Percentiles rank a stretch among this genome's conserved stretches.
Evolutionary conservation across 2,113 vertebrate genomes (phyloP).

Genomic region (Arenaria interpres): DNA sequence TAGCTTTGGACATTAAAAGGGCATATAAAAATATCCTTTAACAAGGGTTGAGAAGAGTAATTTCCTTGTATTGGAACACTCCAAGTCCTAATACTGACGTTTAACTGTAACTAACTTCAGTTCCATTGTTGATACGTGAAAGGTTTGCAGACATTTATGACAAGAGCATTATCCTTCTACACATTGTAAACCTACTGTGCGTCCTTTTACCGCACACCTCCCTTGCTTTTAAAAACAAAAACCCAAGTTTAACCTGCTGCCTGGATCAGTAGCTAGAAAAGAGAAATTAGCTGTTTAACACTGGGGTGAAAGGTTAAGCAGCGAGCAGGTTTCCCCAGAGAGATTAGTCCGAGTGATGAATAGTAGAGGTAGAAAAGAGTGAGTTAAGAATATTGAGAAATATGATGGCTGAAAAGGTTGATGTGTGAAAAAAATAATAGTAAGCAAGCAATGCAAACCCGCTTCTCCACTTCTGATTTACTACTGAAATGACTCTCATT

Average conservation of each 20-base stretch:
- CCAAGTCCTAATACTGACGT: neutral
- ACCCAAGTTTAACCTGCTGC: neutral
- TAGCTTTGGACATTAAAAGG: neutral
- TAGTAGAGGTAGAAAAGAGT: neutral
- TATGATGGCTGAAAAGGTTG: neutral
- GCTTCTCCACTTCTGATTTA: neutral
- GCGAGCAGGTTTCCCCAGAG: slow-evolving; percentile 66
- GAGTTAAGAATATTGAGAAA: neutral
- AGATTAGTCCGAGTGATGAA: slow-evolving; percentile 70
- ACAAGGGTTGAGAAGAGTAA: neutral
- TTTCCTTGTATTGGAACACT: neutral
- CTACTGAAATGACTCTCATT: neutral
- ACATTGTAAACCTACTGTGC: neutral
- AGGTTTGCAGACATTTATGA: neutral
- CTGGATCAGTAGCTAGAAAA: slow-evolving; percentile 71
- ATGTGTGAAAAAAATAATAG: neutral
- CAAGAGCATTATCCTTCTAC: neutral
- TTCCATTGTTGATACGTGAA: neutral
- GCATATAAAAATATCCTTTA: neutral
- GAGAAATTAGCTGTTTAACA: slow-evolving; percentile 77
- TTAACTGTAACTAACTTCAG: neutral
- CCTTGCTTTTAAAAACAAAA: neutral
- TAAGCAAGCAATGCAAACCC: neutral
- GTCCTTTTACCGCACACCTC: neutral
- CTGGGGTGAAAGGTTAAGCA: slow-evolving; percentile 72